phyloP scores from a whole-genome alignment of 2,113 vertebrate genomes.

The Vanacampus margaritifer region DNA sequence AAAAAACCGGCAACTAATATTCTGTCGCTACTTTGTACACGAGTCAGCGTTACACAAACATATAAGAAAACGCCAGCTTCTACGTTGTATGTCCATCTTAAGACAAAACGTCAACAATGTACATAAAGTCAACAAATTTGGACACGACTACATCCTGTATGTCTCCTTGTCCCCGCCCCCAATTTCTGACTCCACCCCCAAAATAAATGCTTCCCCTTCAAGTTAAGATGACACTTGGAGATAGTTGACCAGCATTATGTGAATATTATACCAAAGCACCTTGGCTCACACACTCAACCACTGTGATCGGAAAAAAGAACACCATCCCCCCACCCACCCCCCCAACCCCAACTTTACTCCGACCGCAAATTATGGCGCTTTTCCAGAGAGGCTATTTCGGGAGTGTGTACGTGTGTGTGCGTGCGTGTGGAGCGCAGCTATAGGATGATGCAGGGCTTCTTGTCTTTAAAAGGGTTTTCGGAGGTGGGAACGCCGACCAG shows the following conservation, averaged over 20 bases:
- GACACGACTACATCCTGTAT: not conserved
- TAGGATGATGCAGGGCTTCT: slow-evolving; percentile 94
- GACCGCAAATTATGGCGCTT: slow-evolving; percentile 56
- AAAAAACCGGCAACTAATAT: not conserved
- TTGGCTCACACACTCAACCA: slow-evolving; percentile 52
- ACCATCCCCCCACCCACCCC: not conserved
- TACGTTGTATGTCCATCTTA: not conserved
- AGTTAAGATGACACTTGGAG: slow-evolving; percentile 42
- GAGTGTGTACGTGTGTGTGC: slow-evolving; percentile 28
- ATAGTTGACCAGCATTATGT: slow-evolving; percentile 54
- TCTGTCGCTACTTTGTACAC: not conserved
- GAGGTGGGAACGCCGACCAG: slow-evolving; percentile 93
- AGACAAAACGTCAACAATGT: not conserved
- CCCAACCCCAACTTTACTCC: slow-evolving; percentile 25
- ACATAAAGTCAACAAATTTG: not conserved
- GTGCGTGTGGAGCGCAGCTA: slow-evolving; percentile 65
- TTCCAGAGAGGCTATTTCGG: slow-evolving; percentile 61
- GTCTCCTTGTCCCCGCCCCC: not conserved
- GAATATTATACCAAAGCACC: slow-evolving; percentile 57
- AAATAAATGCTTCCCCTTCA: slow-evolving; percentile 39
- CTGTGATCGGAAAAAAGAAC: slow-evolving; percentile 11
- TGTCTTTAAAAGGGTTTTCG: slow-evolving; percentile 97
- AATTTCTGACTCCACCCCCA: not conserved
- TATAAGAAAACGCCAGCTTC: not conserved
- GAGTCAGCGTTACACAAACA: not conserved